These are phyloP conservation scores for Leptopilina myrica DNA, from an alignment of 2,888 invertebrate species.

Conservation along the genomic window DNA sequence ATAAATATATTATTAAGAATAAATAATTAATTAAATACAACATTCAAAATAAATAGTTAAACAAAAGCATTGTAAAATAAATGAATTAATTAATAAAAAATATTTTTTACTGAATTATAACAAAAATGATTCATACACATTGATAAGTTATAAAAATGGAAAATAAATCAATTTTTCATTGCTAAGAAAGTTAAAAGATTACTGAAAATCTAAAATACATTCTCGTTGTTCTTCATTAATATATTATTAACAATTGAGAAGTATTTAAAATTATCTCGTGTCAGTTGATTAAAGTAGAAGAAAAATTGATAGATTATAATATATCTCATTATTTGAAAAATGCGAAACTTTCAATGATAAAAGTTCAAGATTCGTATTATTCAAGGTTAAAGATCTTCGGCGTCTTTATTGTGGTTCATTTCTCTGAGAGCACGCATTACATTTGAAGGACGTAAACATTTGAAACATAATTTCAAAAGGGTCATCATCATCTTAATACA, in stretches of 20 bases:
- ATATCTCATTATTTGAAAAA: not conserved
- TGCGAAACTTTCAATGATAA: slow-evolving; percentile 14
- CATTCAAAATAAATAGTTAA: too few relatives aligned
- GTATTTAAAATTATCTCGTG: not conserved
- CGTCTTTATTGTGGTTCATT: not conserved
- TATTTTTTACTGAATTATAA: too few relatives aligned
- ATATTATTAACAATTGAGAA: not conserved
- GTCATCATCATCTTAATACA: too few relatives aligned
- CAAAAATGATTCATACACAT: too few relatives aligned
- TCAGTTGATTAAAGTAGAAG: not conserved
- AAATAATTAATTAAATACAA: too few relatives aligned
- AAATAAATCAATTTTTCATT: too few relatives aligned
- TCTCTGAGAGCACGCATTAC: not conserved
- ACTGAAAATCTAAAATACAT: too few relatives aligned
- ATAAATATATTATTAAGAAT: too few relatives aligned
- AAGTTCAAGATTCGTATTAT: slow-evolving; percentile 13
- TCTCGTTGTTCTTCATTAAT: not conserved
- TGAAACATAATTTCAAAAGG: not conserved
- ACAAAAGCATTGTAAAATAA: too few relatives aligned
- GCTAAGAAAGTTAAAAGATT: too few relatives aligned
- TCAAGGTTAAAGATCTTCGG: slow-evolving; percentile 10
- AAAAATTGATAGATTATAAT: slow-evolving; percentile 21
- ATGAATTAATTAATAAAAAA: too few relatives aligned
- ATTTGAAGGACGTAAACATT: not conserved
- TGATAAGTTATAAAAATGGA: too few relatives aligned